Evolutionary conservation across 2,888 invertebrate species (phyloP).

Genomic region (Drosophila quinaria): DNA sequence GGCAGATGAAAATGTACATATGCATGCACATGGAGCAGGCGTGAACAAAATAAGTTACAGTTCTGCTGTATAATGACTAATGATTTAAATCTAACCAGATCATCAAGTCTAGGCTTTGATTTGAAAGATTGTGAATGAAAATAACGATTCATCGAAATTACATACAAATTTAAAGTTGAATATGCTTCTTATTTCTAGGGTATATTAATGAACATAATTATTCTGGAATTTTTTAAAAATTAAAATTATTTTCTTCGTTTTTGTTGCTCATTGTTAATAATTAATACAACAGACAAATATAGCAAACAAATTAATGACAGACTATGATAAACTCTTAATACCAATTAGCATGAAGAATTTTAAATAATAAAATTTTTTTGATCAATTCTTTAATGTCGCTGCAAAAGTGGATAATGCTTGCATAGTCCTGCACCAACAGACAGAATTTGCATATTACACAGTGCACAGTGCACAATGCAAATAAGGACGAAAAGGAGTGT

Average conservation of each 20-base stretch:
- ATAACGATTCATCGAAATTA: too few relatives aligned
- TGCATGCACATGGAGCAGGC: not conserved
- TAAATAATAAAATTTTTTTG: slow-evolving; percentile 8
- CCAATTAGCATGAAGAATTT: not conserved
- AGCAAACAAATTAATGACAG: too few relatives aligned
- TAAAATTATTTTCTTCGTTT: too few relatives aligned
- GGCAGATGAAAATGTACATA: slow-evolving; percentile 22
- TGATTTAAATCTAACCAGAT: too few relatives aligned
- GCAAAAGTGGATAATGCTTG: not conserved
- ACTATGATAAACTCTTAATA: not conserved
- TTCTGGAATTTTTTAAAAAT: too few relatives aligned
- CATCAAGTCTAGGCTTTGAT: too few relatives aligned
- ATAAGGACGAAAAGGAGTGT: slow-evolving; percentile 41
- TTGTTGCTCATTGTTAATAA: too few relatives aligned
- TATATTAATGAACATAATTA: too few relatives aligned
- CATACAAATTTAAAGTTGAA: too few relatives aligned
- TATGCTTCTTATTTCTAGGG: too few relatives aligned
- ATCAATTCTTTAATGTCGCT: slow-evolving; percentile 21
- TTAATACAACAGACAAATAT: too few relatives aligned
- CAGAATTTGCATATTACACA: slow-evolving; percentile 45
- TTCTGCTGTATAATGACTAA: slow-evolving; percentile 25
- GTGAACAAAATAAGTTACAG: slow-evolving; percentile 31
- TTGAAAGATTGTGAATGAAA: too few relatives aligned
- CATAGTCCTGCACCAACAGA: not conserved
- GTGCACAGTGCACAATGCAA: slow-evolving; percentile 25